These are phyloP conservation scores for Calliopum simillimum DNA, from an alignment of 2,888 invertebrate species.

Conservation along the genomic window DNA sequence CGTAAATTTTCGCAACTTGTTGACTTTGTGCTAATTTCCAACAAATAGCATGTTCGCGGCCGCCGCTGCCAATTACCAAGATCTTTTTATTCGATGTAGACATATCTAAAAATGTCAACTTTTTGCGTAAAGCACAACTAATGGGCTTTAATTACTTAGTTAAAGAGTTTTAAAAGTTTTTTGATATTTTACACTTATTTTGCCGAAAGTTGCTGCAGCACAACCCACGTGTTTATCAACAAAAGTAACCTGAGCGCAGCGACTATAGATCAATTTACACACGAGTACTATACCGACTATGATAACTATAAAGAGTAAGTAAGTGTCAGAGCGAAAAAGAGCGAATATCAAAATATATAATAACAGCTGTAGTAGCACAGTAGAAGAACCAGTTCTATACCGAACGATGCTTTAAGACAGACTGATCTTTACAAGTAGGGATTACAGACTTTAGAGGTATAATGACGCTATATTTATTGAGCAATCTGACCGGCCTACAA, in stretches of 20 bases:
- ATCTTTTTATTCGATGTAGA: conserved; percentile 69
- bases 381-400: conserved; percentile 13
- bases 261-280: too few species aligned
- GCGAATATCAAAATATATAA: background rate
- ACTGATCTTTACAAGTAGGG: conserved; percentile 19
- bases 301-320: too few species aligned
- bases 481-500: conserved; percentile 2
- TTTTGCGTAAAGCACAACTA: background rate
- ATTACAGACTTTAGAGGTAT: background rate
- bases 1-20: conserved; percentile 78
- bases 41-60: conserved; percentile 94
- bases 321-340: too few species aligned
- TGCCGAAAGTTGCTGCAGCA: background rate
- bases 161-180: background rate
- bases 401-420: conserved; percentile 16
- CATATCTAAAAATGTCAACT: conserved; percentile 30
- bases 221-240: conserved; percentile 23
- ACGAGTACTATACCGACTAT: too few species aligned
- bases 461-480: background rate
- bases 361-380: background rate
- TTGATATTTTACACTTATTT: background rate
- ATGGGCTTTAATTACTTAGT: background rate
- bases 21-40: conserved; percentile 91
- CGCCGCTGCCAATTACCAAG: conserved; percentile 91
- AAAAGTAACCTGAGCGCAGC: conserved; percentile 1